Conservation (phyloP, 2,113 vertebrate species). For the Myocastor coypus region DNA sequence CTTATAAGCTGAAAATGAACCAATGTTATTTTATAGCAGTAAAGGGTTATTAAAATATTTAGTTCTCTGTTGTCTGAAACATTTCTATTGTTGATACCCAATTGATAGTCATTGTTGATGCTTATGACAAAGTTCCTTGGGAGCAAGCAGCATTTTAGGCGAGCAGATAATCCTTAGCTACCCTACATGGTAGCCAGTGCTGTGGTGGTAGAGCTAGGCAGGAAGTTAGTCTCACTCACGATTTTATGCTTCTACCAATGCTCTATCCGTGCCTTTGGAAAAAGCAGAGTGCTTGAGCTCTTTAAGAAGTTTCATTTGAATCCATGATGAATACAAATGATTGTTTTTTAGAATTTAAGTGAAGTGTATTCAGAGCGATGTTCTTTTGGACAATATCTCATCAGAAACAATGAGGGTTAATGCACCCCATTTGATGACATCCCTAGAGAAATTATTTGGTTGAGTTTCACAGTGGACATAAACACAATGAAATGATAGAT, state of each 20-base stretch:
- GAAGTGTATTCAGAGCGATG: slow-evolving; percentile 26
- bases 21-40: not conserved
- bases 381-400: slow-evolving; percentile 60
- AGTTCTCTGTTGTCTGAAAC: not conserved
- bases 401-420: slow-evolving; percentile 71
- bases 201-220: not conserved
- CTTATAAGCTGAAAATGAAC: slow-evolving; percentile 16
- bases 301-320: slow-evolving; percentile 50
- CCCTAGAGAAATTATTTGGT: slow-evolving; percentile 61
- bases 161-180: not conserved
- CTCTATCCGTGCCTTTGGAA: not conserved
- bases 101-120: not conserved
- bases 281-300: not conserved
- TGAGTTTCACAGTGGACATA: slow-evolving; percentile 63
- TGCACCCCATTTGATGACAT: slow-evolving; percentile 53
- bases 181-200: too few species aligned
- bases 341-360: slow-evolving; percentile 57
- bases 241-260: not conserved
- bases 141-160: not conserved
- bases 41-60: not conserved
- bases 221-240: not conserved
- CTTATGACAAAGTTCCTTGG: not conserved
- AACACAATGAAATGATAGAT: slow-evolving; percentile 63
- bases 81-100: not conserved
- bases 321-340: slow-evolving; percentile 52